These are phyloP conservation scores for Seriola quinqueradiata DNA, from an alignment of 2,113 vertebrate species.

Conservation along the genomic window DNA sequence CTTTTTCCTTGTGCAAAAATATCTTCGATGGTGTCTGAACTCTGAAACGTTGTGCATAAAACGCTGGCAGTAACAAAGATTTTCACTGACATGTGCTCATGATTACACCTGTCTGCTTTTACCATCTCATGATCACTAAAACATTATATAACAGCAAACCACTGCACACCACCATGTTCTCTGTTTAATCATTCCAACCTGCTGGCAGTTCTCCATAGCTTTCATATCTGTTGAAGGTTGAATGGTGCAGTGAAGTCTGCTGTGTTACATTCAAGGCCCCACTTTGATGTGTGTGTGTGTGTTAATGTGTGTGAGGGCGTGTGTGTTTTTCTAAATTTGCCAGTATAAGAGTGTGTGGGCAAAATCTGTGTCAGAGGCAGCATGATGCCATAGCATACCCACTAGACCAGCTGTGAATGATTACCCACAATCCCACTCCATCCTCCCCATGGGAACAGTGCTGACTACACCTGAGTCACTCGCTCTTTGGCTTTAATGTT, in stretches of 20 bases:
- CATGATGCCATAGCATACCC: slow-evolving; percentile 30
- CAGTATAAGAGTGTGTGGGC: background rate
- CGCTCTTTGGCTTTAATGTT: slow-evolving; percentile 32
- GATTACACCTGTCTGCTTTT: slow-evolving; percentile 44
- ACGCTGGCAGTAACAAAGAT: background rate
- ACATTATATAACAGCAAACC: slow-evolving; percentile 9
- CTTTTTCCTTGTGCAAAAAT: background rate
- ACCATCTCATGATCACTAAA: slow-evolving; percentile 3
- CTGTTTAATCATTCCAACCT: slow-evolving; percentile 30
- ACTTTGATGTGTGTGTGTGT: slow-evolving; percentile 34
- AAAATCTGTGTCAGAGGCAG: slow-evolving; percentile 3
- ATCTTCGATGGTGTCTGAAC: too few species aligned
- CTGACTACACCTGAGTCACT: slow-evolving; percentile 56
- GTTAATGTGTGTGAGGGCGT: background rate
- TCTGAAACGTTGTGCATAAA: background rate
- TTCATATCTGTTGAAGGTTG: slow-evolving; percentile 1
- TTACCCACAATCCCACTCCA: slow-evolving; percentile 53
- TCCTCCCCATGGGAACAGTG: slow-evolving; percentile 52
- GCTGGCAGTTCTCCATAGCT: background rate
- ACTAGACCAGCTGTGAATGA: slow-evolving; percentile 44
- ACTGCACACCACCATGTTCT: background rate
- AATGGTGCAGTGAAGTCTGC: background rate
- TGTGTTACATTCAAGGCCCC: slow-evolving; percentile 11
- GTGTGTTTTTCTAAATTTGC: background rate
- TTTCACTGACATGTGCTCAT: slow-evolving; percentile 19